Evolutionary conservation across 2,797 vertebrate species (phyloP), one percentile per base, ranked within the genome.

Genomic region (Pempheris klunzingeri): DNA sequence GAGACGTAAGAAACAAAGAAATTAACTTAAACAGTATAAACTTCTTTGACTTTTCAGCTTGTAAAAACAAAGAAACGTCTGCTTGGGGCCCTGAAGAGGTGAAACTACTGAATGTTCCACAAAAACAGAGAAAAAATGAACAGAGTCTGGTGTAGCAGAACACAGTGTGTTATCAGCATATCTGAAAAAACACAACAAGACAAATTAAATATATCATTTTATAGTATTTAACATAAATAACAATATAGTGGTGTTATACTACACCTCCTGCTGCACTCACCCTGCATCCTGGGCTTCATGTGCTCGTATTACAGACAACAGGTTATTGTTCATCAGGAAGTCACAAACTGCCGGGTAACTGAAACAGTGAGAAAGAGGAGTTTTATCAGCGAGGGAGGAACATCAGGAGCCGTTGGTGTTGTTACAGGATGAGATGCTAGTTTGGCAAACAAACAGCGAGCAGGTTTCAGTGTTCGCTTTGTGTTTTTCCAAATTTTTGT

Each of bases 311-410:
- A 99, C 96, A 78, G 98, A 99, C 96, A 99, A 91, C 95, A 99
- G 96, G 94, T 99, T 99, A 94, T 99, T 99, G 94, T 97, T 98
- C 96, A 98, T 97, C 96, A 99, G 96, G 96, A 99, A 99, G 94
- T 99, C 98, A 92, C 98, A 99, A 78, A 99, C 98, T 90, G 98
- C 98, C 69, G 97, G 96, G 94, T 99, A 99, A 94, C 98, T 99
- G 87, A 88, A 83, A 88, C 91, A 87, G 52, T 32, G 30, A 52
- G 26, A 53, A 28, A 18, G 32, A 49, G 17, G 47, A 44, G n/a
- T n/a, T n/a, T 66, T 44, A 66, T 55, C 34, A 55, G 20, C 4
- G 4, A 13, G 3, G 58, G 22, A n/a, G 43, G 44, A 53, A 50
- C 47, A 49, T 32, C 34, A 58, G 47, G 20, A 57, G 30, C 7